phyloP scores from a whole-genome alignment of 2,888 invertebrate genomes.

The Epicampocera succincta region DNA sequence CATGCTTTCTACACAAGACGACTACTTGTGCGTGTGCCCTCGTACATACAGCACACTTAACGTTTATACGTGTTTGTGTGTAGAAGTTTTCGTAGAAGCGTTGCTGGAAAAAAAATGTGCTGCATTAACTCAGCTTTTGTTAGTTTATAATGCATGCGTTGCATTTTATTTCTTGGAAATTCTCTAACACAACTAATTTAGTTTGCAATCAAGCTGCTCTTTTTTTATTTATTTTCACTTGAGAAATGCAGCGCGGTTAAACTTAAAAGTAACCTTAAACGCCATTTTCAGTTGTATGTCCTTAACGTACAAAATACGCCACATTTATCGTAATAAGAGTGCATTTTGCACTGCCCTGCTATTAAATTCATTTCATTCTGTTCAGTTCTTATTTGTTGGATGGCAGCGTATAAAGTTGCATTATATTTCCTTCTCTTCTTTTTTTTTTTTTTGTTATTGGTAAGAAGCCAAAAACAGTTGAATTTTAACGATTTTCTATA shows the following conservation, averaged over 20 bases:
- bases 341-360: not conserved
- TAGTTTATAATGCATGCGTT: constrained; percentile 65
- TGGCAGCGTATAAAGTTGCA: constrained; percentile 47
- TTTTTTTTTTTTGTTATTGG: constrained; percentile 29
- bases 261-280: not conserved
- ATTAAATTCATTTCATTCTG: constrained; percentile 14
- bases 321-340: not conserved
- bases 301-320: not conserved
- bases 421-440: constrained; percentile 18
- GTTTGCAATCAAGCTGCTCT: constrained; percentile 60
- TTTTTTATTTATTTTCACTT: constrained; percentile 12
- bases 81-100: no score
- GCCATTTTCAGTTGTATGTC: not conserved
- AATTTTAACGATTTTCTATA: constrained; percentile 50
- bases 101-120: constrained; percentile 60
- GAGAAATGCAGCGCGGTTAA: not conserved
- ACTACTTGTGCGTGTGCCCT: no score
- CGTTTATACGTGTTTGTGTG: no score
- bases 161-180: constrained; percentile 53
- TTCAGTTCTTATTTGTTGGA: constrained; percentile 17
- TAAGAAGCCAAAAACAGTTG: constrained; percentile 52
- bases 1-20: no score
- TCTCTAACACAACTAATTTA: constrained; percentile 62
- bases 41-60: no score
- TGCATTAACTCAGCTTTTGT: constrained; percentile 64